Percentiles rank a stretch among this genome's conserved stretches.
These are phyloP conservation scores for Ciona savignyi DNA, from an alignment of 23 tunicate species.

Conservation along the genomic window DNA sequence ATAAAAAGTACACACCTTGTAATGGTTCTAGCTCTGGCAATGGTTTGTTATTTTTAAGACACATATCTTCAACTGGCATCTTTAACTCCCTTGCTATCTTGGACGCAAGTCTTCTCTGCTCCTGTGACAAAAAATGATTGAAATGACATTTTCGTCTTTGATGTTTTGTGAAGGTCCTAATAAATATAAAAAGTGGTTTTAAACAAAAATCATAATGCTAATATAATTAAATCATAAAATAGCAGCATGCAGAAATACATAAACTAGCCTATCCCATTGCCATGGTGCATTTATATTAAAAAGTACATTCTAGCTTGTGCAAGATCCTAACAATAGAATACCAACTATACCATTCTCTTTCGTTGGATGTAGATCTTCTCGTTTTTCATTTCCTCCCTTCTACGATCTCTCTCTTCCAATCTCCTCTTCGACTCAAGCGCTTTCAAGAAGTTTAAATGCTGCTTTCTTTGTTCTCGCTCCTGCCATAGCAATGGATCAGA, in stretches of 20 bases:
- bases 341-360: constrained; percentile 58
- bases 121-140: constrained; percentile 23
- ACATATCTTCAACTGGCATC: constrained; percentile 87
- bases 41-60: constrained; percentile 22
- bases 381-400: constrained; percentile 76
- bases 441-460: constrained; percentile 50
- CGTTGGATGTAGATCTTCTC: constrained; percentile 66
- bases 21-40: constrained; percentile 23
- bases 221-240: not conserved
- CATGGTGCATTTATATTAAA: too few species aligned
- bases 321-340: too few species aligned
- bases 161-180: too few species aligned
- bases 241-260: too few species aligned
- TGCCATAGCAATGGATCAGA: too few species aligned
- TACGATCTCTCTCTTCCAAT: constrained; percentile 78
- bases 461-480: constrained; percentile 71
- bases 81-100: constrained; percentile 71
- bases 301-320: too few species aligned
- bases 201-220: not conserved
- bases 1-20: too few species aligned
- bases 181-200: not conserved
- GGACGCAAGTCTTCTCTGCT: constrained; percentile 69
- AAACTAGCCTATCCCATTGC: too few species aligned
- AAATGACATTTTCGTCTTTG: too few species aligned
- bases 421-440: constrained; percentile 58